Conservation (phyloP, 2,888 invertebrate genomes). For the Altica lythri region DNA sequence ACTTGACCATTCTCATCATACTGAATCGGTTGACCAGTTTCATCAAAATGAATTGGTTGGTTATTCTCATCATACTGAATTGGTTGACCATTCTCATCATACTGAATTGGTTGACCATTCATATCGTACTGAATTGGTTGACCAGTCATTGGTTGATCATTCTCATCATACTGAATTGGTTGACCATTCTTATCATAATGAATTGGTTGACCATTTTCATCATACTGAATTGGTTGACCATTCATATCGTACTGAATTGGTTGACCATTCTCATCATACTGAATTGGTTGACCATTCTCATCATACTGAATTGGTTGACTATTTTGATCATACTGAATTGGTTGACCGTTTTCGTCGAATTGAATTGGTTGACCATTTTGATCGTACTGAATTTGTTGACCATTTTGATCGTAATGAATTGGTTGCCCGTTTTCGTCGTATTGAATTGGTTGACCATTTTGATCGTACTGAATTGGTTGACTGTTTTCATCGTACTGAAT, state of each 20-base stretch:
- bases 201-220: slow-evolving; percentile 34
- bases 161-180: slow-evolving; percentile 37
- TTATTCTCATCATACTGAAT: slow-evolving; percentile 40
- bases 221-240: slow-evolving; percentile 37
- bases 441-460: slow-evolving; percentile 33
- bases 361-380: slow-evolving; percentile 31
- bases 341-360: slow-evolving; percentile 41
- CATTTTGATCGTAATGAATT: slow-evolving; percentile 40
- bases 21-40: slow-evolving; percentile 17
- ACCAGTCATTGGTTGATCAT: slow-evolving; percentile 32
- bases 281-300: slow-evolving; percentile 37
- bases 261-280: slow-evolving; percentile 32
- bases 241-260: slow-evolving; percentile 38
- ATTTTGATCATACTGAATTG: slow-evolving; percentile 34
- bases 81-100: slow-evolving; percentile 30
- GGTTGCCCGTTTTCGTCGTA: slow-evolving; percentile 41
- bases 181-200: slow-evolving; percentile 27
- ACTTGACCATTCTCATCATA: slow-evolving; percentile 40
- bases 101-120: slow-evolving; percentile 27
- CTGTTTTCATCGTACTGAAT: slow-evolving; percentile 37
- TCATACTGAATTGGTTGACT: slow-evolving; percentile 33
- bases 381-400: slow-evolving; percentile 35
- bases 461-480: slow-evolving; percentile 33
- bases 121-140: slow-evolving; percentile 33
- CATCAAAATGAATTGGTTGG: slow-evolving; percentile 30